phyloP scores from a whole-genome alignment of 1,140 invertebrate genomes.

The Pinna nobilis region DNA sequence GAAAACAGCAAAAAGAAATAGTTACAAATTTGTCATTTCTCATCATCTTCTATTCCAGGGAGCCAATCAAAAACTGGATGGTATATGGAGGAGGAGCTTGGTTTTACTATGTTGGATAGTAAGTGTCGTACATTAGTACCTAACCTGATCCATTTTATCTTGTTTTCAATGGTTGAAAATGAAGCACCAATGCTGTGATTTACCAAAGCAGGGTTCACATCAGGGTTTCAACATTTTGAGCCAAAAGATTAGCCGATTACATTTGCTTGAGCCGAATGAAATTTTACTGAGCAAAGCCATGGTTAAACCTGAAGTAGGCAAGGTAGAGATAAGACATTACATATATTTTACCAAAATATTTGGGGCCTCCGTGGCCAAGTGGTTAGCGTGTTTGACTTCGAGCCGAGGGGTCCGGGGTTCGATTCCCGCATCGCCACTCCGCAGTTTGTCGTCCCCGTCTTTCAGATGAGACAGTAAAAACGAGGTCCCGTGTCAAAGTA shows the following conservation, averaged over 20 bases:
- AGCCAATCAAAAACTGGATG: slow-evolving; percentile 56
- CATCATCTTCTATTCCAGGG: slow-evolving; percentile 40
- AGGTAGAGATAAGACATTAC: too few species aligned
- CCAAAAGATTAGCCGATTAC: not conserved
- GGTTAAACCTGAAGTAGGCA: not conserved
- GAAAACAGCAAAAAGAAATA: not conserved
- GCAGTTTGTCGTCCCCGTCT: too few species aligned
- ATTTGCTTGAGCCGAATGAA: not conserved
- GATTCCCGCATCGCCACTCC: too few species aligned
- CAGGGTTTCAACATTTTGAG: too few species aligned
- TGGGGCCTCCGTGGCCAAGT: too few species aligned
- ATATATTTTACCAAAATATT: too few species aligned
- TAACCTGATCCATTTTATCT: not conserved
- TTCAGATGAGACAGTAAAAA: too few species aligned
- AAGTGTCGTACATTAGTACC: slow-evolving; percentile 36
- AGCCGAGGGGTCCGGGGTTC: too few species aligned
- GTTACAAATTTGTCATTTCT: not conserved
- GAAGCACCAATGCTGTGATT: not conserved
- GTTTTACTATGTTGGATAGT: slow-evolving; percentile 66
- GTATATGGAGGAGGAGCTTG: slow-evolving; percentile 45
- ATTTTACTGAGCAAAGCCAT: not conserved
- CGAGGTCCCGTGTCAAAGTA: too few species aligned
- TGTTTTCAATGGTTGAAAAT: not conserved
- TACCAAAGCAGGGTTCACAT: not conserved
- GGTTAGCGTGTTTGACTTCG: too few species aligned